Percentiles rank a stretch among this genome's conserved stretches.
Evolutionary conservation across 2,113 vertebrate genomes (phyloP).

Genomic region (Erinaceus europaeus): DNA sequence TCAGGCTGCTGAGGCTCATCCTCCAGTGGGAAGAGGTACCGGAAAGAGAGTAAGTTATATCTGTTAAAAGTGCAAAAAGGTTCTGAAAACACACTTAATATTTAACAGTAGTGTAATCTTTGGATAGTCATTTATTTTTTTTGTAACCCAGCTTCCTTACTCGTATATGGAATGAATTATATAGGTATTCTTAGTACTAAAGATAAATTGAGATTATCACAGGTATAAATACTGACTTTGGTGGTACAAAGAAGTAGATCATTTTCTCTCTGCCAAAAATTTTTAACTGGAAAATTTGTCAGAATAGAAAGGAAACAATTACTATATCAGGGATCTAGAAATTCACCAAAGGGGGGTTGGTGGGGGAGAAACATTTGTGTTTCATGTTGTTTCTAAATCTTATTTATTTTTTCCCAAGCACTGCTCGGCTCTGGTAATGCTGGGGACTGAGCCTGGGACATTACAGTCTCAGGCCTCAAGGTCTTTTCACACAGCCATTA

Average conservation of each 20-base stretch:
- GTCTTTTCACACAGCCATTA: no score
- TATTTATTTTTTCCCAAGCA: no score
- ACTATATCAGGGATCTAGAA: not conserved
- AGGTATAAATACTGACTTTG: not conserved
- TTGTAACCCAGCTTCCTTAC: not conserved
- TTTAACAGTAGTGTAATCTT: not conserved
- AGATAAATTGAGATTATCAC: not conserved
- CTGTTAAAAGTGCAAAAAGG: not conserved
- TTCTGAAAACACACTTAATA: not conserved
- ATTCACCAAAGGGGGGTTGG: not conserved
- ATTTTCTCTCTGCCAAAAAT: not conserved
- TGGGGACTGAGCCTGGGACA: no score
- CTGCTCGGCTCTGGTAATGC: no score
- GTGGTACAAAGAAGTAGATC: not conserved
- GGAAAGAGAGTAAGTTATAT: constrained; percentile 91
- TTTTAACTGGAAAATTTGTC: not conserved
- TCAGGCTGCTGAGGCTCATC: constrained; percentile 97
- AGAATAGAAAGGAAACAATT: not conserved
- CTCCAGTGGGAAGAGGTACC: constrained; percentile 97
- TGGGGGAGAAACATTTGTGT: not conserved
- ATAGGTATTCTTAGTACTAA: not conserved
- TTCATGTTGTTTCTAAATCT: no score
- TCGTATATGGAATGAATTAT: not conserved
- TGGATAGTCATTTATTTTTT: not conserved
- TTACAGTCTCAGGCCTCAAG: no score